Evolutionary conservation across 2,888 invertebrate species (phyloP).

Genomic region (Anoncus sp.): DNA sequence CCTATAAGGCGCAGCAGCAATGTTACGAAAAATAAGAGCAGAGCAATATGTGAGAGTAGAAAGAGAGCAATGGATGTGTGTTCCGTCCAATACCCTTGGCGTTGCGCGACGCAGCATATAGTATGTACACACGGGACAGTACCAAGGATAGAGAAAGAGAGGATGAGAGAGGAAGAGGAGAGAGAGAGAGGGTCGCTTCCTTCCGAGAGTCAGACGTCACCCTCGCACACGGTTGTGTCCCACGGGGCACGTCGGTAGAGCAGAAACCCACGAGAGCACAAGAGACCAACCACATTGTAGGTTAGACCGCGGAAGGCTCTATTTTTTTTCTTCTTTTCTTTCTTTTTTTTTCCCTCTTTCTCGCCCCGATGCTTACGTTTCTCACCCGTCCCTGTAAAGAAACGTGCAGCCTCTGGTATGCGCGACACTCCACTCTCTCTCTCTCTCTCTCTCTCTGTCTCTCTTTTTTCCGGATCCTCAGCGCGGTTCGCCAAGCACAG

Average conservation of each 20-base stretch:
- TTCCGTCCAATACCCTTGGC: constrained; percentile 44
- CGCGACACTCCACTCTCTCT: constrained; percentile 32
- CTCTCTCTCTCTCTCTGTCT: neutral
- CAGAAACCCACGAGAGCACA: constrained; percentile 12
- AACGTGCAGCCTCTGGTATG: constrained; percentile 46
- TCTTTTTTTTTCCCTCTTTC: constrained; percentile 22
- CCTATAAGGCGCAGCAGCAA: constrained; percentile 1
- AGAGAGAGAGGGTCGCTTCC: constrained; percentile 62
- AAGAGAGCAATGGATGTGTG: constrained; percentile 24
- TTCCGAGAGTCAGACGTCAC: constrained; percentile 60
- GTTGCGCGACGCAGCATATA: constrained; percentile 41
- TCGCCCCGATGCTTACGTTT: constrained; percentile 28
- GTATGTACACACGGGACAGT: constrained; percentile 31
- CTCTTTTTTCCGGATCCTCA: constrained; percentile 37
- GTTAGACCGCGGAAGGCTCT: constrained; percentile 51
- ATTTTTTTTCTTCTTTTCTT: constrained; percentile 27
- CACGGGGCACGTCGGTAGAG: constrained; percentile 70
- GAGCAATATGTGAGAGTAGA: constrained; percentile 12
- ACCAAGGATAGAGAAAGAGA: too few species aligned
- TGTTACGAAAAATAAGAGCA: constrained; percentile 43
- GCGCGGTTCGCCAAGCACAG: constrained; percentile 46
- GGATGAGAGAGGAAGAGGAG: too few species aligned
- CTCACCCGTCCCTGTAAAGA: constrained; percentile 31
- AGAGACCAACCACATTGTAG: constrained; percentile 8
- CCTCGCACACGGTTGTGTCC: constrained; percentile 66